Conservation (phyloP, 2,113 vertebrate genomes). For the Ascaphus truei region DNA sequence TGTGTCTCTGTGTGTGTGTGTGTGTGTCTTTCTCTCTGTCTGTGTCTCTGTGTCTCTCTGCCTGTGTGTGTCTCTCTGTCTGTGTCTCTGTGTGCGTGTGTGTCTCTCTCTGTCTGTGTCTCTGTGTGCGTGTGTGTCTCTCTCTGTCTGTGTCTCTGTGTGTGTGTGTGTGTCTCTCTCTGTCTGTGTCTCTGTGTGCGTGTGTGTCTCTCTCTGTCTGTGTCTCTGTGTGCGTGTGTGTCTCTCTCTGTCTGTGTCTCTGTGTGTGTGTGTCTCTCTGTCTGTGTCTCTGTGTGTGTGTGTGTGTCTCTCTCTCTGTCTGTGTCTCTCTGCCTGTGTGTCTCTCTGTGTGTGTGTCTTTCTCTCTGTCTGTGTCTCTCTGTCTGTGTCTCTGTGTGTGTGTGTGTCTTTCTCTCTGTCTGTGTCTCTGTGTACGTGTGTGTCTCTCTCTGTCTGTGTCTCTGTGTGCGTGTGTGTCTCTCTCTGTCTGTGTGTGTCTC, state of each 20-base stretch:
- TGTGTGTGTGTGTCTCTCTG: not conserved
- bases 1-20: not conserved
- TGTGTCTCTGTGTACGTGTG: not conserved
- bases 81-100: too few relatives aligned
- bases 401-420: not conserved
- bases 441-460: not conserved
- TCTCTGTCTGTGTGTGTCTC: not conserved
- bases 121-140: not conserved
- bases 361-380: not conserved
- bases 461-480: too few relatives aligned
- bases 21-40: slow-evolving; percentile 6
- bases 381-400: not conserved
- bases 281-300: not conserved
- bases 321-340: too few relatives aligned
- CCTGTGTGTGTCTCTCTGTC: not conserved
- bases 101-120: not conserved
- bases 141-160: not conserved
- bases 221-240: not conserved
- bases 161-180: too few relatives aligned
- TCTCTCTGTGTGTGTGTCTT: not conserved
- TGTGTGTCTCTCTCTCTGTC: not conserved
- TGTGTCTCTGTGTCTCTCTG: not conserved
- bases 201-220: not conserved
- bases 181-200: slow-evolving; percentile 1
- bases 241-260: not conserved